Base-by-base conservation (phyloP, 2,888 invertebrate genomes). In the Lottia scabra region DNA sequence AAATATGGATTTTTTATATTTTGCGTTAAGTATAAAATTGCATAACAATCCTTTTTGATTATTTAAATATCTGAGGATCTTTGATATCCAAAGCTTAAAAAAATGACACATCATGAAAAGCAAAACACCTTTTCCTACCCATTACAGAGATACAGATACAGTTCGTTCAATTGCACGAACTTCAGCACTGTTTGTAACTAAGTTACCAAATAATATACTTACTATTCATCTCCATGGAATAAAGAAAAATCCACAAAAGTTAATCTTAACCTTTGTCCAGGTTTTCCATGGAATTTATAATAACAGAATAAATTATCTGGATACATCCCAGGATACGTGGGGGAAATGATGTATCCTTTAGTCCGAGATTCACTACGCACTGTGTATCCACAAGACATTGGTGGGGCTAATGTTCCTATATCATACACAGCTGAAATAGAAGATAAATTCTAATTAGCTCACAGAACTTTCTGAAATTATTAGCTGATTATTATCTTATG, bases 301-400 rank as follows among this genome's bases (percentile, higher is more conserved):
- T 80, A 85, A 92, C 98, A 99, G 85, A 92, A 93, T 87, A 98
- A 93, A 91, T 97, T 95, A 92, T 98, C 98, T 82, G 99, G 99
- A 92, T 99, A 99, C 86, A 97, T 95, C 83, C 99, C 99, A 77
- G 99, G 99, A 92, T 99, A 99, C 77, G 99, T 99, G 77, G 99
- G 98, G 74, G 99, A 97, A 87, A 97, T 92, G 86, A 99, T 94
- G 87, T 93, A 93, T 70, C 99, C 99, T 79, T 93, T 94, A 87
- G 93, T 93, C 84, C 92, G 92, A 70, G 90, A 90, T 85, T 92
- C 92, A 80, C 93, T 93, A 88, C 95, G 93, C 87, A 97, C 94
- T 87, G 94, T 93, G 83, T 85, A 91, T 70, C 95, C 95, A 92
- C 98, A 98, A 85, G 95, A 93, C 75, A 94, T 93, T 88, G 94